Conservation (phyloP, 2,797 vertebrate genomes). For the Margarornis squamiger region DNA sequence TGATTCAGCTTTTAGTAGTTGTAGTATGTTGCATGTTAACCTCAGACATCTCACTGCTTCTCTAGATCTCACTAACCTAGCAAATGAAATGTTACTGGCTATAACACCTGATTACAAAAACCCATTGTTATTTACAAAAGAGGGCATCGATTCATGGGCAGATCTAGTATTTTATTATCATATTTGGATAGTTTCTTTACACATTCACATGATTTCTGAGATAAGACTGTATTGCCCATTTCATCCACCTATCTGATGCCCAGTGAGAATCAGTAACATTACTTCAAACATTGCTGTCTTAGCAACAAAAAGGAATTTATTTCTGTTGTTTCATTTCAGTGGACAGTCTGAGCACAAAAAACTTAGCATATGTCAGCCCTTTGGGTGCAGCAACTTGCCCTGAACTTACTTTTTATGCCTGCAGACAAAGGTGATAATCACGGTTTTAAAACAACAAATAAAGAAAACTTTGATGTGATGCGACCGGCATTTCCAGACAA, state of each 20-base stretch:
- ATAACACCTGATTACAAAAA: neutral
- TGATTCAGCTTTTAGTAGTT: neutral
- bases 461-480: neutral
- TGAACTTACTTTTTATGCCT: accelerated
- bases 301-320: neutral
- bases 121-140: neutral
- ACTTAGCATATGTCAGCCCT: accelerated
- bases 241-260: accelerated
- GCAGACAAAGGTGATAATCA: neutral
- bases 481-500: neutral
- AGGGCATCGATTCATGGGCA: neutral
- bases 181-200: neutral
- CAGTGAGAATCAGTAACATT: neutral
- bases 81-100: neutral
- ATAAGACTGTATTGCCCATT: neutral
- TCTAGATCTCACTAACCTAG: neutral
- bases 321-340: neutral
- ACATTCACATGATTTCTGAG: neutral
- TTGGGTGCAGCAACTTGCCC: neutral
- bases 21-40: neutral
- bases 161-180: neutral
- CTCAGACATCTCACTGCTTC: neutral
- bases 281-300: neutral
- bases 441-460: neutral
- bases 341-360: neutral